These are phyloP conservation scores for Steinernema scapterisci DNA, from an alignment of 2,888 invertebrate species.

Conservation along the genomic window DNA sequence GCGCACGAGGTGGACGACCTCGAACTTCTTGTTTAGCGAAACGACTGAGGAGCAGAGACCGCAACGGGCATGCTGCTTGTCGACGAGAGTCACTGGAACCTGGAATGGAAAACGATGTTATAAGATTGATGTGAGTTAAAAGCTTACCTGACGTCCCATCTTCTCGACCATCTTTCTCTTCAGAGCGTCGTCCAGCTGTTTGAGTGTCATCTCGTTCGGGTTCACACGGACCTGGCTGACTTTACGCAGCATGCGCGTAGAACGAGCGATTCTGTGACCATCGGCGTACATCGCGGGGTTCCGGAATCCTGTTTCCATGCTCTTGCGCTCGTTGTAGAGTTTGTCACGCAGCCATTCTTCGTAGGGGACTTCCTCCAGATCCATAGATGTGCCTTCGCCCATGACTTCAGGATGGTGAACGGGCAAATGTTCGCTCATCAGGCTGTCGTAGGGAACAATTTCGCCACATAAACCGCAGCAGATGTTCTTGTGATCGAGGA, in stretches of 20 bases:
- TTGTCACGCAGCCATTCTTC: constrained; percentile 47
- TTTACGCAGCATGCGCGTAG: constrained; percentile 45
- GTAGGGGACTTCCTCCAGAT: constrained; percentile 64
- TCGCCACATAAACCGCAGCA: constrained; percentile 66
- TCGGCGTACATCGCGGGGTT: constrained; percentile 28
- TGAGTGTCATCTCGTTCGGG: constrained; percentile 58
- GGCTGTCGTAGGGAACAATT: constrained; percentile 60
- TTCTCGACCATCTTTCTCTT: constrained; percentile 65
- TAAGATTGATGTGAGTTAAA: neutral
- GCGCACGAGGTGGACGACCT: constrained; percentile 64
- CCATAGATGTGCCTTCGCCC: constrained; percentile 43
- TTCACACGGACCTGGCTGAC: constrained; percentile 63
- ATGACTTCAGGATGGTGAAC: constrained; percentile 61
- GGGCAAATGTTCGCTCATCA: constrained; percentile 62
- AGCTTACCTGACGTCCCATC: constrained; percentile 57
- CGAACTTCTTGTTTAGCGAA: constrained; percentile 66
- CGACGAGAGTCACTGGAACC: constrained; percentile 64
- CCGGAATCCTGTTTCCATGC: constrained; percentile 16
- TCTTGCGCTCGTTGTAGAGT: constrained; percentile 48
- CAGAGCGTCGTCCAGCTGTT: constrained; percentile 59
- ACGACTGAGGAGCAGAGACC: constrained; percentile 56
- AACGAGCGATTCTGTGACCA: constrained; percentile 37
- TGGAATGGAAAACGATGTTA: constrained; percentile 12
- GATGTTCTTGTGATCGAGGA: constrained; percentile 50
- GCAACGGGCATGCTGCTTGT: constrained; percentile 65